phyloP scores from a whole-genome alignment of 2,113 vertebrate species.

The Sinocyclocheilus grahami region DNA sequence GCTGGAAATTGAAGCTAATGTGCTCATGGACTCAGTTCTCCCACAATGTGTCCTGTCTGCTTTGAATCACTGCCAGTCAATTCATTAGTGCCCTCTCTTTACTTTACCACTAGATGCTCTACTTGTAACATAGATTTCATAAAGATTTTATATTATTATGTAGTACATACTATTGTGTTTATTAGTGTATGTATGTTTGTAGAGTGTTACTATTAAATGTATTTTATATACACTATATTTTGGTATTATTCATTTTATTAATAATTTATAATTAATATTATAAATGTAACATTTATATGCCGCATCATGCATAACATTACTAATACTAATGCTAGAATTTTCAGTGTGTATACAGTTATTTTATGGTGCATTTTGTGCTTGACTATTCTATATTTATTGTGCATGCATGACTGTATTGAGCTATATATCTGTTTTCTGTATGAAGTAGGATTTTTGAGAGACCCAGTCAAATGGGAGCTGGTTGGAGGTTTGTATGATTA shows the following conservation, averaged over 20 bases:
- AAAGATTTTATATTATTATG: too few species aligned
- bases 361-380: not conserved
- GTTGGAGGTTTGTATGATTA: constrained; percentile 32
- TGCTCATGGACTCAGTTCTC: constrained; percentile 9
- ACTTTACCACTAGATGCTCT: not conserved
- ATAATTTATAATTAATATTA: too few species aligned
- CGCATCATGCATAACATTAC: too few species aligned
- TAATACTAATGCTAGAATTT: not conserved
- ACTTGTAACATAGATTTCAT: not conserved
- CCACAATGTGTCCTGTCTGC: not conserved
- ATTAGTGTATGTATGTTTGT: too few species aligned
- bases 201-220: too few species aligned
- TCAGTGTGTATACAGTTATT: not conserved
- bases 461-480: constrained; percentile 37
- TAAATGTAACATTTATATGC: too few species aligned
- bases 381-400: not conserved
- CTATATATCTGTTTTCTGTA: not conserved
- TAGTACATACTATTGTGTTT: too few species aligned
- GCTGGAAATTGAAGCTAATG: constrained; percentile 18
- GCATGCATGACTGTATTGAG: not conserved
- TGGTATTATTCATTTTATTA: too few species aligned
- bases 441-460: not conserved
- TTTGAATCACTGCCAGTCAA: not conserved
- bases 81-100: not conserved
- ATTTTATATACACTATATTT: too few species aligned